Conservation (phyloP, 1,140 invertebrate species). For the Lysiphlebus fabarum region DNA sequence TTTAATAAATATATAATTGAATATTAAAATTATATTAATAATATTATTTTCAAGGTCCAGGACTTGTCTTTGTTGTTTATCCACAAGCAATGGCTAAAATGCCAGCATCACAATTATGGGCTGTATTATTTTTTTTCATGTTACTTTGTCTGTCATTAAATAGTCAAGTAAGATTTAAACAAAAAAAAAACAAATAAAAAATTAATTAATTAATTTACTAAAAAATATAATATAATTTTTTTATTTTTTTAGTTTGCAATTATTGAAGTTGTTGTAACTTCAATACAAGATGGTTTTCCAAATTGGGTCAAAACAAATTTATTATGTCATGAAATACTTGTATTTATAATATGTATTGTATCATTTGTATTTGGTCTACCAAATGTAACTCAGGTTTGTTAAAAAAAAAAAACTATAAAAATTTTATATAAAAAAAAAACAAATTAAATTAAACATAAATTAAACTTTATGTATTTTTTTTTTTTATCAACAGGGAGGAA, state of each 20-base stretch:
- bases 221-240: neutral
- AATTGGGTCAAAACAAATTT: conserved; percentile 76
- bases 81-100: conserved; percentile 86
- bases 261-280: conserved; percentile 88
- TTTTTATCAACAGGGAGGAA: conserved; percentile 69
- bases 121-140: conserved; percentile 87
- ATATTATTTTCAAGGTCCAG: conserved; percentile 77
- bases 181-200: conserved; percentile 21
- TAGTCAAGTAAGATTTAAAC: conserved; percentile 69
- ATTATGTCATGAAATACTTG: conserved; percentile 82
- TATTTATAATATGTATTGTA: conserved; percentile 76
- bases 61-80: conserved; percentile 85
- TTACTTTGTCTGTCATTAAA: conserved; percentile 84
- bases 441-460: conserved; percentile 11
- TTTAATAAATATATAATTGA: conserved; percentile 9
- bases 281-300: conserved; percentile 86
- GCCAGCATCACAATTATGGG: conserved; percentile 81
- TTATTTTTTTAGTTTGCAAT: conserved; percentile 72
- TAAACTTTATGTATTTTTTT: too few species aligned
- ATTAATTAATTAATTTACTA: conserved; percentile 25
- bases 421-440: neutral
- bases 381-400: conserved; percentile 72
- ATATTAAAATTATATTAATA: conserved; percentile 29
- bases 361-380: conserved; percentile 82
- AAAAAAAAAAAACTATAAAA: conserved; percentile 12